A percentile compares a stretch with the other conserved stretches of the same genome.
Conservation (phyloP, 2,888 invertebrate genomes). For the Volucella zonaria region DNA sequence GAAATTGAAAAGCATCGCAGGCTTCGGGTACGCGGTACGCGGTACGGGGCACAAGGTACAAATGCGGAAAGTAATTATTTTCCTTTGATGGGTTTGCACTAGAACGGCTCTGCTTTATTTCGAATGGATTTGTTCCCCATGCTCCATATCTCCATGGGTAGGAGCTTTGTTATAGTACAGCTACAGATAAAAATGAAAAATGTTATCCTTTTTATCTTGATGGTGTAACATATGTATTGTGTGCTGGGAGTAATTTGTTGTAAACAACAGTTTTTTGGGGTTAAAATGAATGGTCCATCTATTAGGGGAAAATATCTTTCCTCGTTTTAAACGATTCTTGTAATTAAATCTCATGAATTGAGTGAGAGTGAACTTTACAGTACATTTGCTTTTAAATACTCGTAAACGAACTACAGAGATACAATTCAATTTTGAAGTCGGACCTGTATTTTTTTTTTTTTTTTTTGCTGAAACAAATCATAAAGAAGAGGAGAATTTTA, state of each 20-base stretch:
- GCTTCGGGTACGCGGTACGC: no score
- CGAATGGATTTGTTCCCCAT: conserved; percentile 13
- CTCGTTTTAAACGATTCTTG: no score
- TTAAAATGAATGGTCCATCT: background rate
- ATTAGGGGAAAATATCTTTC: background rate
- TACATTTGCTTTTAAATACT: no score
- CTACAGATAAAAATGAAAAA: conserved; percentile 47
- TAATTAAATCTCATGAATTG: no score
- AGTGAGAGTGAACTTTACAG: no score
- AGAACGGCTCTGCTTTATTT: conserved; percentile 43
- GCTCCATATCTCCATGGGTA: no score
- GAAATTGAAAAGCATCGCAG: conserved; percentile 37
- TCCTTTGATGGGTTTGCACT: conserved; percentile 56
- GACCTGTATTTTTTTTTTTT: no score
- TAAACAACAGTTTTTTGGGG: background rate
- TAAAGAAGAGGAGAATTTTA: no score
- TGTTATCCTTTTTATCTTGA: conserved; percentile 32
- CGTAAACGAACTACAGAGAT: no score
- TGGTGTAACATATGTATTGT: background rate
- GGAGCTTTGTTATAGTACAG: conserved; percentile 1
- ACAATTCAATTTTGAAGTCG: no score
- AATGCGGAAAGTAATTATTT: conserved; percentile 72
- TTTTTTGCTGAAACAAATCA: no score
- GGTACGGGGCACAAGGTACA: conserved; percentile 34
- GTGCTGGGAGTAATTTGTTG: background rate